These are phyloP conservation scores for Brachypodius melanocephalos DNA, from an alignment of 2,113 vertebrate species.

Conservation along the genomic window DNA sequence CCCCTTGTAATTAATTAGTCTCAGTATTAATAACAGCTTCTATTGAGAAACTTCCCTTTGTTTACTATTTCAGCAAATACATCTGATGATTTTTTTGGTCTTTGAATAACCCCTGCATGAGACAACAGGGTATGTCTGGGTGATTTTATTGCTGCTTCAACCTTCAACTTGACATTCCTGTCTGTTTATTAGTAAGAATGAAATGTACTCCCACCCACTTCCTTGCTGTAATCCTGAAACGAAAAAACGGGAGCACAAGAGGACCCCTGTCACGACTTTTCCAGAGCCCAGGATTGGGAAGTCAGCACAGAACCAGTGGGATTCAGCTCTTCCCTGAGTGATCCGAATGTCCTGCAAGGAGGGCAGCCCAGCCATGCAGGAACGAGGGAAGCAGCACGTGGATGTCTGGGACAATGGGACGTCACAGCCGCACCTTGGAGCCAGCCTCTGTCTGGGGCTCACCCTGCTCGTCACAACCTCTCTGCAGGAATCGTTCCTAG, in stretches of 20 bases:
- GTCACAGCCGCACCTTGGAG: neutral
- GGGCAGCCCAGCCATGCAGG: neutral
- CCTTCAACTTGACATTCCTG: slow-evolving; percentile 28
- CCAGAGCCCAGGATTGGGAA: neutral
- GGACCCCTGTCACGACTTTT: neutral
- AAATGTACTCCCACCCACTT: neutral
- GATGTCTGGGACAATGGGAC: neutral
- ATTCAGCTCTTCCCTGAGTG: neutral
- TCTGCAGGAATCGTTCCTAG: neutral
- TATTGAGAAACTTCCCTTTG: slow-evolving; percentile 73
- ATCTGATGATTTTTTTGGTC: slow-evolving; percentile 52
- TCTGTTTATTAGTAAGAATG: neutral
- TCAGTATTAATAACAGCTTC: slow-evolving; percentile 60
- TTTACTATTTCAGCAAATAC: slow-evolving; percentile 52
- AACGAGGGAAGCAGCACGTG: fast-evolving
- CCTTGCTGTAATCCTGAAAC: neutral
- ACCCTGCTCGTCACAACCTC: neutral
- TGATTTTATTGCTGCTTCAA: slow-evolving; percentile 14
- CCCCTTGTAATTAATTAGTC: neutral
- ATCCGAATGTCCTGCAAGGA: neutral
- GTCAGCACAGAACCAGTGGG: fast-evolving
- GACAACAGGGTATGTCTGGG: neutral
- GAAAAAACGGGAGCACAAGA: too few species aligned
- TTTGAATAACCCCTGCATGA: slow-evolving; percentile 23
- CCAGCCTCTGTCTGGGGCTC: neutral